Percentiles rank a stretch among this genome's conserved stretches.
These are phyloP conservation scores for Hyla sarda DNA, from an alignment of 2,113 vertebrate species.

Conservation along the genomic window DNA sequence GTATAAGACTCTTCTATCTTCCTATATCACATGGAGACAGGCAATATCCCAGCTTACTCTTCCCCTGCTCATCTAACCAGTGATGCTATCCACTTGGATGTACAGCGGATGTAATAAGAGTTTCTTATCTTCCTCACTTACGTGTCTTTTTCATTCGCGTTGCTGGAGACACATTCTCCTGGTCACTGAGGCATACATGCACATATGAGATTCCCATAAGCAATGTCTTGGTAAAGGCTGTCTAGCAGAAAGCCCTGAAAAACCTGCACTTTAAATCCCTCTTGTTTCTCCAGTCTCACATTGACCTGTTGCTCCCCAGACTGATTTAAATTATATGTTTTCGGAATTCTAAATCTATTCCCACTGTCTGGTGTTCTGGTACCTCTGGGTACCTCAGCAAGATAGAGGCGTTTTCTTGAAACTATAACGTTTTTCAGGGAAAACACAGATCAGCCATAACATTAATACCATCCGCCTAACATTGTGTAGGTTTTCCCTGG, in stretches of 20 bases:
- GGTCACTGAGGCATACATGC: slow-evolving; percentile 18
- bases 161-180: slow-evolving; percentile 29
- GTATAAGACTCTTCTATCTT: slow-evolving; percentile 30
- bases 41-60: slow-evolving; percentile 22
- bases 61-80: slow-evolving; percentile 41
- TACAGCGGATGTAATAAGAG: slow-evolving; percentile 47
- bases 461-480: too few species aligned
- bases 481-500: too few species aligned
- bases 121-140: slow-evolving; percentile 54
- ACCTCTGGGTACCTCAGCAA: background rate
- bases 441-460: background rate
- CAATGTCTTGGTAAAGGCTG: slow-evolving; percentile 39
- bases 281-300: background rate
- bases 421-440: too few species aligned
- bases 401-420: too few species aligned
- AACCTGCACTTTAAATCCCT: background rate
- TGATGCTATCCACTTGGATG: slow-evolving; percentile 45
- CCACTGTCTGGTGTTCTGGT: background rate
- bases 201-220: slow-evolving; percentile 45
- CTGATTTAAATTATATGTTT: background rate
- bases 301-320: background rate
- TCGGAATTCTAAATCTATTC: background rate
- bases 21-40: slow-evolving; percentile 30
- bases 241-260: slow-evolving; percentile 8
- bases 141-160: slow-evolving; percentile 35